Base-by-base conservation (phyloP, 2,888 invertebrate species). In the Plusia festucae region DNA sequence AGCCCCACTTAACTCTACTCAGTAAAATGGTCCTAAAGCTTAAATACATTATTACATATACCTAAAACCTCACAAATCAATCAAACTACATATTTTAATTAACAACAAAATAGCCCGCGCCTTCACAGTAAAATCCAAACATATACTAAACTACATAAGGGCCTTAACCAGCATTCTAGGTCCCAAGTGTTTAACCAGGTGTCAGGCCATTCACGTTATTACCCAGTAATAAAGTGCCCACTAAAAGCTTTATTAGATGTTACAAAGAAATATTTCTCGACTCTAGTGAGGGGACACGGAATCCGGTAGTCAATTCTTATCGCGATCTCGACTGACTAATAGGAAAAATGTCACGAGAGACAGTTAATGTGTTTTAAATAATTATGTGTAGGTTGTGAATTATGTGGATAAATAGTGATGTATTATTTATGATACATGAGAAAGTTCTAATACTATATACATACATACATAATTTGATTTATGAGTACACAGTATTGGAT, bases 301-400 rank as follows among this genome's bases (percentile, higher is more conserved):
- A 84, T 82, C 79, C 88, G 82, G 89, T 88, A 88, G 88, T 85
- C 85, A 78, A 78, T 70, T 54, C 73, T 81, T 77, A 84, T 83
- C 85, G 77, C 77, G 57, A 82, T 84, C 86, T 81, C 61, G 81
- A 81, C 83, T 86, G 87, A 86, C 83, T 82, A 83, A 85, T 85
- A 82, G 70, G 76, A 81, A 82, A 82, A 82, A 82, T 79, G 78
- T 84, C 77, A 68, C 68, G 68, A 53, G 46, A 44, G 70, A 68
- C 74, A 65, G 68, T 81, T 73, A 76, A 79, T 69, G 68, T 81
- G 82, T 76, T 76, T 78, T 65, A 69, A 79, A 79, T 78, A 78
- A 73, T 78, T 64, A 62, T 62, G 70, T 60, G 82, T 82, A 73
- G 82, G 80, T 44, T 69, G 78, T 67, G 67, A 75, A 70, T 74